phyloP scores from a whole-genome alignment of 2,888 invertebrate species.

The Lamproptera curius region DNA sequence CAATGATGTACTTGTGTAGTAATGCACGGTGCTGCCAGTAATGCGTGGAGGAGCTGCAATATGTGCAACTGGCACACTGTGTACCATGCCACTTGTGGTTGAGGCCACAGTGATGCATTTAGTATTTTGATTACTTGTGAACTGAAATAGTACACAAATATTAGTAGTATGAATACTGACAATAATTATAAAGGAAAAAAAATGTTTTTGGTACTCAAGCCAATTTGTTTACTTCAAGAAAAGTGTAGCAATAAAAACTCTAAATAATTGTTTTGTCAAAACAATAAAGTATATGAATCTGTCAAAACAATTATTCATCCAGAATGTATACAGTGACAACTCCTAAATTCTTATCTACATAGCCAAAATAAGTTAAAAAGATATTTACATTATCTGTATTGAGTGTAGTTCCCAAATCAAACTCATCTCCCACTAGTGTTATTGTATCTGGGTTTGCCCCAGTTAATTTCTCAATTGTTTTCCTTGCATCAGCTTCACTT shows the following conservation, averaged over 20 bases:
- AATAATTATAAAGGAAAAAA: too few species aligned
- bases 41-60: constrained; percentile 55
- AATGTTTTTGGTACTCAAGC: too few species aligned
- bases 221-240: too few species aligned
- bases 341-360: too few species aligned
- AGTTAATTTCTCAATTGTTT: constrained; percentile 72
- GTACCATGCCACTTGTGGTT: constrained; percentile 66
- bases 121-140: constrained; percentile 49
- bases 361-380: too few species aligned
- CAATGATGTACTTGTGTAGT: constrained; percentile 32
- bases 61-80: constrained; percentile 67
- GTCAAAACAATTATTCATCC: too few species aligned
- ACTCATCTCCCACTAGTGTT: constrained; percentile 68
- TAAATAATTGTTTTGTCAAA: too few species aligned
- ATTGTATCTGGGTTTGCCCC: constrained; percentile 69
- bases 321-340: too few species aligned
- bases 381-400: constrained; percentile 53
- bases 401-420: constrained; percentile 67
- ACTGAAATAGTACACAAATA: constrained; percentile 38
- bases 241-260: too few species aligned
- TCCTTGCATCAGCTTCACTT: constrained; percentile 71
- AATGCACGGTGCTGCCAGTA: constrained; percentile 55
- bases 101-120: constrained; percentile 72
- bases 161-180: too few species aligned
- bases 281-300: too few species aligned